Conservation (phyloP, 1,140 invertebrate species). For the Diprion similis region DNA sequence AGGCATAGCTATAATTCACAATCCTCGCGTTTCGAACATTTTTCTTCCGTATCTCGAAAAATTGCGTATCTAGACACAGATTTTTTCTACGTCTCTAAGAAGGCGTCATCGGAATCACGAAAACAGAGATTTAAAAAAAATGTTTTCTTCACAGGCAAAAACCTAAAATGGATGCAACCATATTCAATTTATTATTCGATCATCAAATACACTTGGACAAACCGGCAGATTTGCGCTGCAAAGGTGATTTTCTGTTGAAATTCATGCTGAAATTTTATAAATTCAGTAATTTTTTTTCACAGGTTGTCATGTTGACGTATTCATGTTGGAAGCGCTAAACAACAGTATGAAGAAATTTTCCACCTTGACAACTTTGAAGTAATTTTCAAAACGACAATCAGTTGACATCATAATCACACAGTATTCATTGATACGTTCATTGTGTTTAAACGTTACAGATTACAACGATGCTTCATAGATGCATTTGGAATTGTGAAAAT, state of each 20-base stretch:
- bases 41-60: too few species aligned
- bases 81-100: too few species aligned
- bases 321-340: slow-evolving; percentile 30
- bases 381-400: not conserved
- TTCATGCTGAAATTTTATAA: too few species aligned
- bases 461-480: slow-evolving; percentile 42
- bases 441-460: slow-evolving; percentile 26
- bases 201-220: slow-evolving; percentile 20
- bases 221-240: slow-evolving; percentile 23
- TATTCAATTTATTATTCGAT: not conserved
- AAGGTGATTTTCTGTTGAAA: slow-evolving; percentile 21
- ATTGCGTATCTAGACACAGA: too few species aligned
- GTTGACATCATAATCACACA: not conserved
- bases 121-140: too few species aligned
- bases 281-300: not conserved
- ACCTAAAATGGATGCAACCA: not conserved
- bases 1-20: too few species aligned
- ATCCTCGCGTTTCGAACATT: too few species aligned
- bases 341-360: slow-evolving; percentile 30
- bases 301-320: slow-evolving; percentile 30
- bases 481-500: slow-evolving; percentile 40
- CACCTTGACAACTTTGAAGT: slow-evolving; percentile 35
- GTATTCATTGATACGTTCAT: not conserved
- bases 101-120: too few species aligned
- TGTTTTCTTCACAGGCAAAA: too few species aligned